These are phyloP conservation scores for Thymelicus sylvestris DNA, from an alignment of 2,888 invertebrate species.

Conservation along the genomic window DNA sequence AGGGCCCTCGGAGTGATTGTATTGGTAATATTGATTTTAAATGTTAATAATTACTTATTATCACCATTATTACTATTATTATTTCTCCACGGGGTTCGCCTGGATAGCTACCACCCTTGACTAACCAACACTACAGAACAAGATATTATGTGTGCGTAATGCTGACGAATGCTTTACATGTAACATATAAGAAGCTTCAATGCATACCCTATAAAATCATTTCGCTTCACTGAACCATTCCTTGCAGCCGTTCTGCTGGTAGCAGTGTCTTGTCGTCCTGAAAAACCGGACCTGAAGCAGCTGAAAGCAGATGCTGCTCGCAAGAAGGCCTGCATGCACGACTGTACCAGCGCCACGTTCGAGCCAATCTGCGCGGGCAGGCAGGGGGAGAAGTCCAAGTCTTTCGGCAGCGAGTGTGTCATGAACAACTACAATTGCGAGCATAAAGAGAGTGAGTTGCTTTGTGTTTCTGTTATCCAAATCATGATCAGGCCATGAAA, in stretches of 20 bases:
- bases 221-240: slow-evolving; percentile 42
- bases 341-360: slow-evolving; percentile 76
- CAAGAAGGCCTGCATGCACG: slow-evolving; percentile 83
- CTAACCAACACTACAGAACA: too few relatives aligned
- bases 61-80: too few relatives aligned
- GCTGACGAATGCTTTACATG: too few relatives aligned
- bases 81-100: too few relatives aligned
- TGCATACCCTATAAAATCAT: background rate
- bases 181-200: too few relatives aligned
- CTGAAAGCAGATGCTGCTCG: slow-evolving; percentile 82
- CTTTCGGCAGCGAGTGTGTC: slow-evolving; percentile 87
- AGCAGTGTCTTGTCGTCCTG: slow-evolving; percentile 77
- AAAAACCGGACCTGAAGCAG: slow-evolving; percentile 86
- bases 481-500: too few relatives aligned
- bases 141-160: too few relatives aligned
- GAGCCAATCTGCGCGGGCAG: slow-evolving; percentile 87
- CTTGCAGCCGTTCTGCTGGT: slow-evolving; percentile 67
- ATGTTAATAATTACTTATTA: too few relatives aligned
- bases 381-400: slow-evolving; percentile 80
- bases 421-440: slow-evolving; percentile 88
- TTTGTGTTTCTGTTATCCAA: too few relatives aligned
- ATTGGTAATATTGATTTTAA: too few relatives aligned
- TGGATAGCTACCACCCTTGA: too few relatives aligned
- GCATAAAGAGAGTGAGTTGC: slow-evolving; percentile 84
- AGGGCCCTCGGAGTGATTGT: too few relatives aligned